These are phyloP conservation scores for Malthinus flaveolus DNA, from an alignment of 2,888 invertebrate species.

Conservation along the genomic window DNA sequence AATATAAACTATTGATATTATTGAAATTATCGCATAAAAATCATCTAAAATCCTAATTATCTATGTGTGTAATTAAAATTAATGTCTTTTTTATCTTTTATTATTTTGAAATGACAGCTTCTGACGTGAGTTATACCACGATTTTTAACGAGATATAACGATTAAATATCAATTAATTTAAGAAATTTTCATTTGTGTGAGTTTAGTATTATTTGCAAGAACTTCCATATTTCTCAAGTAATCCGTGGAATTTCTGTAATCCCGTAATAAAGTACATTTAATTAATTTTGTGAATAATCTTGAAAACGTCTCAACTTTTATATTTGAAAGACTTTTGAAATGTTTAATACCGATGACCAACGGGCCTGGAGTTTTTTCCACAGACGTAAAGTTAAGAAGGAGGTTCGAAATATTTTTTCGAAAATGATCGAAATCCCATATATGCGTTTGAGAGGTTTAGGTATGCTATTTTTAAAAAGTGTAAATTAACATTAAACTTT, in stretches of 20 bases:
- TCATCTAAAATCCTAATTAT: neutral
- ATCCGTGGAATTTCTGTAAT: no score
- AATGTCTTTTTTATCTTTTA: conserved; percentile 1
- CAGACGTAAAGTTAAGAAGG: neutral
- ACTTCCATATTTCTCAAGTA: neutral
- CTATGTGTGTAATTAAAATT: neutral
- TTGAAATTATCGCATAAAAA: neutral
- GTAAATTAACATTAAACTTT: neutral
- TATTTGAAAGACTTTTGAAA: neutral
- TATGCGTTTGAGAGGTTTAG: conserved; percentile 3
- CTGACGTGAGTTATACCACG: neutral
- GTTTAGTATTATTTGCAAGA: conserved; percentile 1
- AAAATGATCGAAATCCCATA: conserved; percentile 3
- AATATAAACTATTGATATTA: neutral
- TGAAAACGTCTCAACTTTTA: neutral
- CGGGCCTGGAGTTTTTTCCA: neutral
- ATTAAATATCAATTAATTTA: neutral
- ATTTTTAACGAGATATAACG: neutral
- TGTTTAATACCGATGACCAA: neutral
- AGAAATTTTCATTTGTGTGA: neutral
- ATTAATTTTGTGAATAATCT: neutral
- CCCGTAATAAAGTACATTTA: no score
- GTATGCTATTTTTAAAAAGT: neutral
- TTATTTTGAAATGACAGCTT: neutral
- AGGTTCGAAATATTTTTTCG: conserved; percentile 5